Percentiles rank a stretch among this genome's conserved stretches.
phyloP scores from a whole-genome alignment of 2,797 vertebrate genomes.

The Aldrovandia affinis region DNA sequence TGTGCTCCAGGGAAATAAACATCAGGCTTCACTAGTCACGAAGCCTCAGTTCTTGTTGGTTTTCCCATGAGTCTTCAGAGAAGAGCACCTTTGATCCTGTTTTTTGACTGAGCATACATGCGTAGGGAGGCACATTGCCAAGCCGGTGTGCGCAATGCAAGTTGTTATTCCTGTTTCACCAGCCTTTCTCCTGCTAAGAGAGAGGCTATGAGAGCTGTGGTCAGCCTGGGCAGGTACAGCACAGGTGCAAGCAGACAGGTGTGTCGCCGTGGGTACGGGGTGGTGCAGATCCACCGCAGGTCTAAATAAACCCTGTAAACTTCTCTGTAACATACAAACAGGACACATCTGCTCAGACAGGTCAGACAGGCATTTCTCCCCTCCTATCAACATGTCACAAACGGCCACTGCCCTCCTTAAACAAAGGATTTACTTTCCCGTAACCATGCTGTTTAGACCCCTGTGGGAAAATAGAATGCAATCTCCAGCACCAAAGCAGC shows the following conservation, averaged over 20 bases:
- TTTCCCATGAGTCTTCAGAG: background rate
- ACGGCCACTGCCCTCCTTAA: constrained; percentile 5
- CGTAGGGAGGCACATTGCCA: background rate
- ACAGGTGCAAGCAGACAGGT: background rate
- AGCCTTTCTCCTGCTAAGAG: background rate
- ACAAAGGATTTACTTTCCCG: background rate
- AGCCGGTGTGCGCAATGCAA: too few relatives aligned
- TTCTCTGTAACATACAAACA: background rate
- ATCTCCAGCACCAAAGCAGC: background rate
- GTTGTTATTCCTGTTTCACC: background rate
- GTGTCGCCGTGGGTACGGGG: background rate
- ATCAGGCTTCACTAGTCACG: background rate
- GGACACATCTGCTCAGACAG: constrained; percentile 11
- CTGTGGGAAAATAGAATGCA: background rate
- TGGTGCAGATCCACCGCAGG: background rate
- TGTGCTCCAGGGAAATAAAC: constrained; percentile 23
- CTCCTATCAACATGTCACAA: constrained; percentile 7
- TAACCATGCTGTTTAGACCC: background rate
- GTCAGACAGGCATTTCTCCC: background rate
- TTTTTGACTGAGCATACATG: background rate
- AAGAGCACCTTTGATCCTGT: background rate
- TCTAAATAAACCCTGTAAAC: background rate
- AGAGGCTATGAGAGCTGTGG: background rate
- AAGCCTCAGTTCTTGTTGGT: background rate
- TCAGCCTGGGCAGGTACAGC: background rate